These are phyloP conservation scores for Ichneumoninae sp. DNA, from an alignment of 2,888 invertebrate genomes.

Conservation along the genomic window DNA sequence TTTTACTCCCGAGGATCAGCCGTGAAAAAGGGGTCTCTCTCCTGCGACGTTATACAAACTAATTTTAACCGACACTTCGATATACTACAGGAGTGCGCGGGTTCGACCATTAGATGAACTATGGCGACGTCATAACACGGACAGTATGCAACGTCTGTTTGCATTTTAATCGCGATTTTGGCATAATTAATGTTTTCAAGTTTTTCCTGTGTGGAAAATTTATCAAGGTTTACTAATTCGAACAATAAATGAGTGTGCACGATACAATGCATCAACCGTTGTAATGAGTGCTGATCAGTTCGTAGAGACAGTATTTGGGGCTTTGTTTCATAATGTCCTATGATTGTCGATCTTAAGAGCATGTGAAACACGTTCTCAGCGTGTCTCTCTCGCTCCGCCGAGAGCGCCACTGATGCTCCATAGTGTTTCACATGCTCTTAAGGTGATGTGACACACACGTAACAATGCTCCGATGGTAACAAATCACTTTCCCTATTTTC, in stretches of 20 bases:
- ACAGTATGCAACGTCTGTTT: not conserved
- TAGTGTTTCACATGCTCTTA: no score
- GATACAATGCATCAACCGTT: not conserved
- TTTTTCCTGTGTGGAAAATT: not conserved
- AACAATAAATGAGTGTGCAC: not conserved
- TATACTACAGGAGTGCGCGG: not conserved
- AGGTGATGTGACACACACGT: no score
- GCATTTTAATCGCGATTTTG: not conserved
- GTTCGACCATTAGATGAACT: not conserved
- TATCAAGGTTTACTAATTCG: not conserved
- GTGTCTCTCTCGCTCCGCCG: no score
- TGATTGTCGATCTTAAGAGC: no score
- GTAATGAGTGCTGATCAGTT: not conserved
- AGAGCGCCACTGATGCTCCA: no score
- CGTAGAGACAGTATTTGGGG: not conserved
- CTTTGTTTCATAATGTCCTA: no score
- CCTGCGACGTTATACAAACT: not conserved
- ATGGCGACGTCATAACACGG: not conserved
- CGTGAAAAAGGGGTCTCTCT: not conserved
- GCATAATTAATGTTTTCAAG: not conserved
- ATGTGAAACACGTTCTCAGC: no score
- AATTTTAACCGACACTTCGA: not conserved
- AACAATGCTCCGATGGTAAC: no score
- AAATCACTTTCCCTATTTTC: no score
- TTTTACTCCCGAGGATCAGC: not conserved